A percentile compares a stretch with the other conserved stretches of the same genome.
These are phyloP conservation scores for Hypomecis punctinalis DNA, from an alignment of 2,888 invertebrate genomes.

Conservation along the genomic window DNA sequence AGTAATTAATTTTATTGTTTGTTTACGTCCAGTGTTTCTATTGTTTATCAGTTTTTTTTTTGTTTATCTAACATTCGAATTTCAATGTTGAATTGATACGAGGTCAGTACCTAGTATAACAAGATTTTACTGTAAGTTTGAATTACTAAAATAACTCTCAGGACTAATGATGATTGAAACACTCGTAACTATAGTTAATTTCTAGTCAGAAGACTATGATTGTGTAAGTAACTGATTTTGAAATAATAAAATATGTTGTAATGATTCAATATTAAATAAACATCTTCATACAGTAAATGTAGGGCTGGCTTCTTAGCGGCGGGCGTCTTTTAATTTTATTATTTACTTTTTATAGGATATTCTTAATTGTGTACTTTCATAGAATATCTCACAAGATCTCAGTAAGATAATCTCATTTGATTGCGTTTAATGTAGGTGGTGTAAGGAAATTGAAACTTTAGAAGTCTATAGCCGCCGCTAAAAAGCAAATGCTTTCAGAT, in stretches of 20 bases:
- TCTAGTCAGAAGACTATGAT: constrained; percentile 82
- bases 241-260: constrained; percentile 29
- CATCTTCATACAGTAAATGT: constrained; percentile 15
- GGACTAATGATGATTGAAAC: constrained; percentile 63
- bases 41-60: constrained; percentile 70
- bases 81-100: constrained; percentile 79
- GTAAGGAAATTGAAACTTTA: constrained; percentile 20
- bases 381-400: constrained; percentile 44
- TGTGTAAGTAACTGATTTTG: constrained; percentile 70
- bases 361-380: constrained; percentile 31
- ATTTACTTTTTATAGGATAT: constrained; percentile 32
- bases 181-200: constrained; percentile 70
- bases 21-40: constrained; percentile 78
- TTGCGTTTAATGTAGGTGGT: constrained; percentile 25
- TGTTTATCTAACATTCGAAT: constrained; percentile 72
- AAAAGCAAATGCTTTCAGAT: background rate
- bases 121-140: constrained; percentile 66
- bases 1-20: constrained; percentile 68
- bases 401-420: constrained; percentile 41
- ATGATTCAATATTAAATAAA: constrained; percentile 6
- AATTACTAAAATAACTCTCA: constrained; percentile 61
- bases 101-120: constrained; percentile 75
- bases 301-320: constrained; percentile 41
- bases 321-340: constrained; percentile 22
- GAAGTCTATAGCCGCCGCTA: constrained; percentile 8